Conservation (phyloP, 2,888 invertebrate species). For the Conchocele bisecta region DNA sequence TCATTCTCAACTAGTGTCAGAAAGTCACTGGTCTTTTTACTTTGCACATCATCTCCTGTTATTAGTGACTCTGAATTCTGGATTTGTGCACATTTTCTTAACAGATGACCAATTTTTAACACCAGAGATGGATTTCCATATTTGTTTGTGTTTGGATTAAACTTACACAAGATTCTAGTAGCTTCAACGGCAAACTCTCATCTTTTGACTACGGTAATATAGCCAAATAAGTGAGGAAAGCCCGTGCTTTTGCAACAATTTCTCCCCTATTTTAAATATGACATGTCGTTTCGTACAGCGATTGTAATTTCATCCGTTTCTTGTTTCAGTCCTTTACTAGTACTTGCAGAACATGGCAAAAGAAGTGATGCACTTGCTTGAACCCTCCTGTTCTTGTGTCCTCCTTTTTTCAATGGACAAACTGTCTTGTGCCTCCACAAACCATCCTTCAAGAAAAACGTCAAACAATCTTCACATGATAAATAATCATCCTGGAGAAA, state of each 20-base stretch:
- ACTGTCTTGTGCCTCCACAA: conserved; percentile 36
- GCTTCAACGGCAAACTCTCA: conserved; percentile 22
- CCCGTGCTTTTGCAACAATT: conserved; percentile 40
- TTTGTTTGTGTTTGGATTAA: conserved; percentile 3
- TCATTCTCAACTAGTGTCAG: conserved; percentile 20
- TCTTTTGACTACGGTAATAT: conserved; percentile 31
- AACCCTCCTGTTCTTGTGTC: conserved; percentile 21
- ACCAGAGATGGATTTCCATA: conserved; percentile 35
- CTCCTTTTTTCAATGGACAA: conserved; percentile 25
- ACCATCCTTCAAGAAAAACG: conserved; percentile 30
- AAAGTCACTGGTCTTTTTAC: conserved; percentile 25
- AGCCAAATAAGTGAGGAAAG: conserved; percentile 14
- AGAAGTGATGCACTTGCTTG: conserved; percentile 22
- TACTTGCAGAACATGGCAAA: conserved; percentile 11
- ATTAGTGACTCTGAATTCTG: conserved; percentile 30
- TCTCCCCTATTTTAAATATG: conserved; percentile 28
- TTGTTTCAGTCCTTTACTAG: conserved; percentile 29
- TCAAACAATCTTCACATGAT: conserved; percentile 42
- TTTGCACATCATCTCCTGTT: not conserved
- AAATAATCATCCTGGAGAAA: conserved; percentile 13
- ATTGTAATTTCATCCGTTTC: conserved; percentile 14
- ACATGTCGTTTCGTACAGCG: conserved; percentile 17
- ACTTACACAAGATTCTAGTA: conserved; percentile 29
- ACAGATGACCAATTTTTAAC: conserved; percentile 30
- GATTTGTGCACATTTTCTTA: conserved; percentile 30